These are phyloP conservation scores for Coptodon bakossiorum DNA, from an alignment of 2,113 vertebrate species.

Conservation along the genomic window DNA sequence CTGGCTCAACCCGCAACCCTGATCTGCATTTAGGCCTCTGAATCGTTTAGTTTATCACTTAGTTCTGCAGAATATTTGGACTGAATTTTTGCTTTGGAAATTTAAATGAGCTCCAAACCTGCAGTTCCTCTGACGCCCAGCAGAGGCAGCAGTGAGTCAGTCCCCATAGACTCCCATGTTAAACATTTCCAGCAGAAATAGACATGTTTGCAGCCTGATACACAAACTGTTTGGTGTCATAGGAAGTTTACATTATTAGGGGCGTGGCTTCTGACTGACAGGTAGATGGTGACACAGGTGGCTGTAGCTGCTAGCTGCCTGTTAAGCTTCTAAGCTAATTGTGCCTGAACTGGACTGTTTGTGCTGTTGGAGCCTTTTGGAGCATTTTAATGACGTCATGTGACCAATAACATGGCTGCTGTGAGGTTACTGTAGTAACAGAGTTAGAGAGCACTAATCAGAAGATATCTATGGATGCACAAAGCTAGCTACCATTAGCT, in stretches of 20 bases:
- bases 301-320: not conserved
- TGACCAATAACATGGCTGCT: not conserved
- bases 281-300: not conserved
- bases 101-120: not conserved
- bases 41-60: rapidly evolving
- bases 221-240: not conserved
- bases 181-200: not conserved
- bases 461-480: not conserved
- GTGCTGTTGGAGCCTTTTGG: not conserved
- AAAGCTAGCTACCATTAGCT: not conserved
- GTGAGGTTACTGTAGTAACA: not conserved
- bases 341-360: not conserved
- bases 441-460: rapidly evolving
- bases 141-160: not conserved
- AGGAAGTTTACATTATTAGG: not conserved
- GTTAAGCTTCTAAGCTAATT: not conserved
- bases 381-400: not conserved
- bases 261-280: not conserved
- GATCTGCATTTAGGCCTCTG: not conserved
- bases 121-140: not conserved
- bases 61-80: rapidly evolving
- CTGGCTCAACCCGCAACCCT: not conserved
- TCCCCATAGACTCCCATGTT: not conserved
- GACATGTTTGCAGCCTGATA: not conserved
- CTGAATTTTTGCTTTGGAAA: not conserved